Evolutionary conservation across 2,888 invertebrate genomes (phyloP).

Genomic region (Megamerina dolium): DNA sequence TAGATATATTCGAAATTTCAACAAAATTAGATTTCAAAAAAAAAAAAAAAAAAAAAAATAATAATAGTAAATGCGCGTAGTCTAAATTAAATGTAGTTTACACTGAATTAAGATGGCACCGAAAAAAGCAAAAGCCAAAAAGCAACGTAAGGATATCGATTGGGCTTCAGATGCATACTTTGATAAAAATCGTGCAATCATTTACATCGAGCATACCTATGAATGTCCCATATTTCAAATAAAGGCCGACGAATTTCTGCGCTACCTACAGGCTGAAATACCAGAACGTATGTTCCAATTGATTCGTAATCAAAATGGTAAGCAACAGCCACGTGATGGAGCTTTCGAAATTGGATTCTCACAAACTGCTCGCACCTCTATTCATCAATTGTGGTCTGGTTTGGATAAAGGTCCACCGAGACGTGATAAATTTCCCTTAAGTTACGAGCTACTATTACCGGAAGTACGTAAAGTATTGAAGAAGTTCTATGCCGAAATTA

Average conservation of each 20-base stretch:
- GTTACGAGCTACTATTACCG: conserved; percentile 30
- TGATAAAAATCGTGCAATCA: conserved; percentile 36
- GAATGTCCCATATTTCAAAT: conserved; percentile 42
- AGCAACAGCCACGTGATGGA: conserved; percentile 31
- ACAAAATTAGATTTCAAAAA: too few species aligned
- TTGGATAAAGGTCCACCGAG: conserved; percentile 40
- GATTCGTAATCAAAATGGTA: conserved; percentile 34
- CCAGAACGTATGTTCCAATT: conserved; percentile 37
- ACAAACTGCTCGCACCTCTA: conserved; percentile 41
- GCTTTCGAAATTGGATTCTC: conserved; percentile 40
- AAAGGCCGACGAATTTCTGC: conserved; percentile 37
- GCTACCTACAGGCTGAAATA: conserved; percentile 28
- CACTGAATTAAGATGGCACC: conserved; percentile 7
- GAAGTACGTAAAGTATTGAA: conserved; percentile 33
- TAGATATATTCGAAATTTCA: too few species aligned
- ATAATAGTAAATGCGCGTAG: too few species aligned
- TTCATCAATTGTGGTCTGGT: conserved; percentile 34
- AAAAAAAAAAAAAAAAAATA: too few species aligned
- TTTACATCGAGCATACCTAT: conserved; percentile 39
- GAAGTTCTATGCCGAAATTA: conserved; percentile 37
- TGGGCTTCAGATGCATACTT: conserved; percentile 38
- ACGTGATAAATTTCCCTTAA: conserved; percentile 39
- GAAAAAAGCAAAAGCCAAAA: conserved; percentile 11
- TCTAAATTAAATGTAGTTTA: conserved; percentile 1
- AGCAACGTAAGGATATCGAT: conserved; percentile 30